phyloP scores from a whole-genome alignment of 2,888 invertebrate genomes.

The Stenolophus ochropezus region DNA sequence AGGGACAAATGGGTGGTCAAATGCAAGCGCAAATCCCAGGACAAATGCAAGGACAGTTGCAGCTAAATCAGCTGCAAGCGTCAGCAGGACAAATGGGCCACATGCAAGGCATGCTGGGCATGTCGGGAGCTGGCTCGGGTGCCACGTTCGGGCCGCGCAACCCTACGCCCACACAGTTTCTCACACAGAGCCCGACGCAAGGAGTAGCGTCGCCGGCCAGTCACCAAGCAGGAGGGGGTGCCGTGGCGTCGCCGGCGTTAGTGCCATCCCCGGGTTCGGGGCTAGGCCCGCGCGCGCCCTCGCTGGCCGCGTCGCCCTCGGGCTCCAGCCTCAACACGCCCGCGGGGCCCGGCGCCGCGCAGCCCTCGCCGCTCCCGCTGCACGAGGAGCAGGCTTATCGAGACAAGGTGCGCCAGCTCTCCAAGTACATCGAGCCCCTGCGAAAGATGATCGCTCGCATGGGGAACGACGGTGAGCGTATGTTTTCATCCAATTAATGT shows the following conservation, averaged over 20 bases:
- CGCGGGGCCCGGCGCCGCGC: constrained; percentile 71
- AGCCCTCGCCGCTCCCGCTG: constrained; percentile 79
- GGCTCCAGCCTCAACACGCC: constrained; percentile 88
- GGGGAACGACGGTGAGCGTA: constrained; percentile 86
- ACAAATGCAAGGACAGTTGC: constrained; percentile 65
- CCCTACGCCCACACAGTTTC: constrained; percentile 84
- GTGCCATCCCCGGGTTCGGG: constrained; percentile 82
- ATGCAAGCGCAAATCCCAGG: constrained; percentile 67
- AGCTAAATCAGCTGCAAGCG: constrained; percentile 70
- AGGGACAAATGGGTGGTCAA: constrained; percentile 65
- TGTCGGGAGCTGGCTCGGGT: constrained; percentile 54
- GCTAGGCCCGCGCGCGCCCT: constrained; percentile 75
- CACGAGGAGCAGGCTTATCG: constrained; percentile 93
- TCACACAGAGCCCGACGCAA: constrained; percentile 87
- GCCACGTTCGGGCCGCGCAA: constrained; percentile 73
- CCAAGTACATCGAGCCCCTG: constrained; percentile 95
- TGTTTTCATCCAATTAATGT: too few relatives aligned
- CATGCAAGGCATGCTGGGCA: constrained; percentile 62
- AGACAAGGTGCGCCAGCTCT: constrained; percentile 94
- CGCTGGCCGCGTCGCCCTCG: constrained; percentile 86
- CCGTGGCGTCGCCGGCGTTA: constrained; percentile 81
- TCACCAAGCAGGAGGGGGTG: constrained; percentile 65
- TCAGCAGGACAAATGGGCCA: constrained; percentile 65
- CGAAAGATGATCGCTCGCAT: constrained; percentile 92
- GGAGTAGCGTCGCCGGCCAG: constrained; percentile 83